A percentile compares a stretch with the other conserved stretches of the same genome.
These are phyloP conservation scores for Chitala chitala DNA, from an alignment of 2,113 vertebrate species.

Conservation along the genomic window DNA sequence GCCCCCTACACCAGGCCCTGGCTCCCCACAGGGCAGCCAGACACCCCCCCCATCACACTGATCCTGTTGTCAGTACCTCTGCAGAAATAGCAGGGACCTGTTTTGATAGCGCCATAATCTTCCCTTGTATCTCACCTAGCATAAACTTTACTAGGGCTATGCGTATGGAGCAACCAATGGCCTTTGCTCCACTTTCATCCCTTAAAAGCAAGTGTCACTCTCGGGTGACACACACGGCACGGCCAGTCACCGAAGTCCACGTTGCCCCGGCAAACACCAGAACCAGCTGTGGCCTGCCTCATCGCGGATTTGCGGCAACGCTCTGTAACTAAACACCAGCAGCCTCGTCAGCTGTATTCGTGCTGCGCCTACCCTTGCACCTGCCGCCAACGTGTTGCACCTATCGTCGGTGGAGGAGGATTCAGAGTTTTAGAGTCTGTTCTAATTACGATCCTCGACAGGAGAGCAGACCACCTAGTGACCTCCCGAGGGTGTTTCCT, in stretches of 20 bases:
- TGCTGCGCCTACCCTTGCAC: background rate
- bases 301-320: too few relatives aligned
- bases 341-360: background rate
- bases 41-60: conserved; percentile 49
- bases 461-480: background rate
- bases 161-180: too few relatives aligned
- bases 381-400: too few relatives aligned
- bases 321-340: background rate
- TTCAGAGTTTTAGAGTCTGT: background rate
- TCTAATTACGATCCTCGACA: conserved; percentile 15
- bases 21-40: conserved; percentile 61
- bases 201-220: background rate
- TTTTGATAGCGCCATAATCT: background rate
- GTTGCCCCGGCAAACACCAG: too few relatives aligned
- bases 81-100: too few relatives aligned
- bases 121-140: too few relatives aligned
- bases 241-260: too few relatives aligned
- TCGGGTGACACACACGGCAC: too few relatives aligned
- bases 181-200: too few relatives aligned
- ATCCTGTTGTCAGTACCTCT: too few relatives aligned
- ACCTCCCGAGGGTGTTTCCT: background rate
- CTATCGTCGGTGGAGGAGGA: background rate
- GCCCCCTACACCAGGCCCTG: conserved; percentile 62
- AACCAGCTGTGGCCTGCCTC: too few relatives aligned
- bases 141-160: background rate